Evolutionary conservation across 2,888 invertebrate genomes (phyloP), one percentile per base, ranked within the genome.

Genomic region (Eristalis arbustorum): DNA sequence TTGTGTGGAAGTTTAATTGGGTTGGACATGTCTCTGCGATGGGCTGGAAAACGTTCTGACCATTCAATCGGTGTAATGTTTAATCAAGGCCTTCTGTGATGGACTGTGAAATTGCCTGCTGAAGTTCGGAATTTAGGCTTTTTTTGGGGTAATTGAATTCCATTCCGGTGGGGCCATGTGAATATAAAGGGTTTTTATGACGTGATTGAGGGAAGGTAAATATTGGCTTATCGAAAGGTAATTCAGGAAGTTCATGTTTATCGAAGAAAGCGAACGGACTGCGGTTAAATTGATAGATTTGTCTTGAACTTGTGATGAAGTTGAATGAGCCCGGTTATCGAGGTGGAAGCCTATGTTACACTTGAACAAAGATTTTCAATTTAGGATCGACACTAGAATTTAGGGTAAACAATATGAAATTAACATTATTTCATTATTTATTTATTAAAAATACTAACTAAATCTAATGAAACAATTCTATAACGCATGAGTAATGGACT

Each of bases 61-160:
- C 71, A 64, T 49, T 84, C 61, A 79, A 79, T 75, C 68, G 64
- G 74, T 62, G 74, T 72, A 75, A 71, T 84, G 75, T 75, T 84
- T 75, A 79, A 79, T 71, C 79, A 84, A 84, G 66, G 49, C 14
- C 56, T 23, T 66, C 42, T 23, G 49, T 84, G 78, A 78, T 78
- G 74, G 74, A 22, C 74, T 79, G 79, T 84, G 79, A 84, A 79
- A 84, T 79, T 74, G 78, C 56, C 57, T 84, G 63, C 10, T 28
- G 69, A 69, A 62, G 59, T 72, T 72, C 31, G 14, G 25, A 8
- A 25, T 61, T 42, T 59, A 37, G n/a, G 23, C 56, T 56, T 74
- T 40, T 61, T n/a, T 37, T 56, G 18, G 34, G 23, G 68, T 63
- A 68, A 74, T 80, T 73, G 73, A 80, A 74, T 59, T 31, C 13